phyloP scores from a whole-genome alignment of 2,888 invertebrate genomes.

The Callimorpha dominula region DNA sequence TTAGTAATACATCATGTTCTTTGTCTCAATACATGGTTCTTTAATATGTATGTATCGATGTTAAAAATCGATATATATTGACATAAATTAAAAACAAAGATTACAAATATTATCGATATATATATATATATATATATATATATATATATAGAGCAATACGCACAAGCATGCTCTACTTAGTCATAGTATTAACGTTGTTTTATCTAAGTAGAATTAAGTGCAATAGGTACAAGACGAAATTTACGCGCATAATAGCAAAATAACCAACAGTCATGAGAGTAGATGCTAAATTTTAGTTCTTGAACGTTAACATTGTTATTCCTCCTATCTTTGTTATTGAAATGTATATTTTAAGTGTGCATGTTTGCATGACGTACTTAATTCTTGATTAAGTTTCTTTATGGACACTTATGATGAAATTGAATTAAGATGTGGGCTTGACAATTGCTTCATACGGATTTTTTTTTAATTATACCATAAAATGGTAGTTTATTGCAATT shows the following conservation, averaged over 20 bases:
- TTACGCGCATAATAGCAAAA: constrained; percentile 62
- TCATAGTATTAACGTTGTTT: constrained; percentile 65
- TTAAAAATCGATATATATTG: constrained; percentile 8
- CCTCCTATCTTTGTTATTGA: constrained; percentile 39
- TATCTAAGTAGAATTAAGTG: constrained; percentile 62
- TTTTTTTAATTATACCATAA: neutral
- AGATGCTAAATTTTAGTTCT: constrained; percentile 26
- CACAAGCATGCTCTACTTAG: constrained; percentile 72
- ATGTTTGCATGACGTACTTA: constrained; percentile 44
- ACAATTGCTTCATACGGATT: constrained; percentile 17
- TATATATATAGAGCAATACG: constrained; percentile 65
- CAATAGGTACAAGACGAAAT: constrained; percentile 78
- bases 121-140: constrained; percentile 29
- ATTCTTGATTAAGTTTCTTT: constrained; percentile 45
- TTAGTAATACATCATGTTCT: neutral
- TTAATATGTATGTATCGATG: constrained; percentile 25
- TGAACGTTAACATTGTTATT: constrained; percentile 44
- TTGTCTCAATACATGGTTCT: neutral
- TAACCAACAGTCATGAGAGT: constrained; percentile 16
- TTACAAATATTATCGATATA: constrained; percentile 41
- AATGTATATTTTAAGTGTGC: constrained; percentile 49
- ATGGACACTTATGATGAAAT: constrained; percentile 61
- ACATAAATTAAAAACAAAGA: constrained; percentile 38
- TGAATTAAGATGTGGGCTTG: constrained; percentile 45
- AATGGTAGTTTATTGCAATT: neutral